A percentile compares a stretch with the other conserved stretches of the same genome.
Evolutionary conservation across 2,113 vertebrate genomes (phyloP).

Genomic region (Tupaia tana): DNA sequence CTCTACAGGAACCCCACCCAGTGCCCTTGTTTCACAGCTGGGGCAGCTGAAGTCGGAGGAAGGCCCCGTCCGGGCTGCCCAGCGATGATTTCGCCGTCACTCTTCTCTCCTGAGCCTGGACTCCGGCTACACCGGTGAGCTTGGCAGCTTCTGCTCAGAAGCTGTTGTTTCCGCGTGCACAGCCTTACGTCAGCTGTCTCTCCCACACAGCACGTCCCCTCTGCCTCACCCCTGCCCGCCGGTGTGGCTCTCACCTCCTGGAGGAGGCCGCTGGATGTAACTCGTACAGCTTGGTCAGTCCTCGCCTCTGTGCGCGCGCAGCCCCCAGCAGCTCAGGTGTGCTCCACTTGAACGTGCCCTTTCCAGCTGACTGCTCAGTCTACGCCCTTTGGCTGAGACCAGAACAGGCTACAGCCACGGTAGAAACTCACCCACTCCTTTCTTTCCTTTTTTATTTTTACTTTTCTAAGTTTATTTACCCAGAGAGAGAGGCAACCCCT

Average conservation of each 20-base stretch:
- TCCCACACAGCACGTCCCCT: rapidly evolving
- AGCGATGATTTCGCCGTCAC: not conserved
- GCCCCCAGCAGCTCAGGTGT: too few species aligned
- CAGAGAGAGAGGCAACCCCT: too few species aligned
- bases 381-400: too few species aligned
- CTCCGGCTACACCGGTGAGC: not conserved
- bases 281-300: not conserved
- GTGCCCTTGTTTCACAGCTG: not conserved
- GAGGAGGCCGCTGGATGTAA: not conserved
- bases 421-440: too few species aligned
- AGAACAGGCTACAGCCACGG: too few species aligned
- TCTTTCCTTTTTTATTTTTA: too few species aligned
- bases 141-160: not conserved
- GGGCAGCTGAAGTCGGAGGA: not conserved
- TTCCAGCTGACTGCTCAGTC: too few species aligned
- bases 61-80: not conserved
- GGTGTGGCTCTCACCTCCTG: not conserved
- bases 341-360: too few species aligned
- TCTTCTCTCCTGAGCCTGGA: not conserved
- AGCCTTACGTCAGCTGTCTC: not conserved
- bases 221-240: not conserved
- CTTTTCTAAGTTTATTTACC: too few species aligned
- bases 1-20: not conserved
- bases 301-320: too few species aligned
- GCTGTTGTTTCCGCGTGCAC: not conserved